phyloP scores from a whole-genome alignment of 2,888 invertebrate species.

The Ecliptopera silaceata region DNA sequence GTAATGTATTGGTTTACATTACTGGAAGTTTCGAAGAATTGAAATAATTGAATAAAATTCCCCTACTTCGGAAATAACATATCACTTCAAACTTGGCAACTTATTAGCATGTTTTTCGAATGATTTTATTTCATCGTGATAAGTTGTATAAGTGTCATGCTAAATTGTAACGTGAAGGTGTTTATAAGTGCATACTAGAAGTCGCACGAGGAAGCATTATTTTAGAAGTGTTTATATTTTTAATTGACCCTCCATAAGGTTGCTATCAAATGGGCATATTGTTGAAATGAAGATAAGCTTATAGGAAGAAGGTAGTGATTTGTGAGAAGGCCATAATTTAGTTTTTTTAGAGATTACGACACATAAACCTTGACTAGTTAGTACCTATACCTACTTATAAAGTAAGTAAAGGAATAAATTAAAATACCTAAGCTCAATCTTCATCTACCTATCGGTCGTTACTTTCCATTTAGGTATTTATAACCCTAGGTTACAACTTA shows the following conservation, averaged over 20 bases:
- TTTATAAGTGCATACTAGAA: conserved; percentile 1
- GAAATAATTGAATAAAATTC: background rate
- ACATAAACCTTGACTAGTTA: too few relatives aligned
- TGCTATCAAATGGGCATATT: background rate
- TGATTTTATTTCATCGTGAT: background rate
- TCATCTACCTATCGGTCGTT: background rate
- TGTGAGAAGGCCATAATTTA: too few relatives aligned
- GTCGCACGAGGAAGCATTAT: background rate
- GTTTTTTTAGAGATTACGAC: too few relatives aligned
- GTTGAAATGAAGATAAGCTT: too few relatives aligned
- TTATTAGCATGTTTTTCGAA: background rate
- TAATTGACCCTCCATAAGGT: background rate
- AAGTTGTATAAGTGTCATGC: background rate
- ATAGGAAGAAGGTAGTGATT: too few relatives aligned
- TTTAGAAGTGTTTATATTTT: background rate
- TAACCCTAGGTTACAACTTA: too few relatives aligned
- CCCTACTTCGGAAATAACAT: background rate
- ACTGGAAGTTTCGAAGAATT: background rate
- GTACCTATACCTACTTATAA: too few relatives aligned
- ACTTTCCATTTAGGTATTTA: too few relatives aligned
- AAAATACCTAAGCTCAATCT: background rate
- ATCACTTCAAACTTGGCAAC: background rate
- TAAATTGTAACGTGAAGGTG: conserved; percentile 1
- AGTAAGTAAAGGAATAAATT: too few relatives aligned
- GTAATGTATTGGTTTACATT: too few relatives aligned